Percentiles rank a stretch among this genome's conserved stretches.
These are phyloP conservation scores for Peromyscus californicus DNA, from an alignment of 2,113 vertebrate species.

Conservation along the genomic window DNA sequence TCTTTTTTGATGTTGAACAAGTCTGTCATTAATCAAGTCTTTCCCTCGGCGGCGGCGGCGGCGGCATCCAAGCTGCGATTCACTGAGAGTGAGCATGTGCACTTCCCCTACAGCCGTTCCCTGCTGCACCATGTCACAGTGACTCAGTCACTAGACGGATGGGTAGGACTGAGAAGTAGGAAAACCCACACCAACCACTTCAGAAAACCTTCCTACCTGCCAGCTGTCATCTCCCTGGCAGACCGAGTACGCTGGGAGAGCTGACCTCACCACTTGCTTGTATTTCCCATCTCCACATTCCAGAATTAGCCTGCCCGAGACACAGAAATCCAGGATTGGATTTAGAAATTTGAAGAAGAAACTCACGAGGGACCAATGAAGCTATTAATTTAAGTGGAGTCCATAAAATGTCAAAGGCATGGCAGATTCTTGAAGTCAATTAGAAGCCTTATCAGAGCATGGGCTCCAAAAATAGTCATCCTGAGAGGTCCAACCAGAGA, in stretches of 20 bases:
- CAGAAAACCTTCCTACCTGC: background rate
- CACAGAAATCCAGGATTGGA: slow-evolving; percentile 53
- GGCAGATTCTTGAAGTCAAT: slow-evolving; percentile 66
- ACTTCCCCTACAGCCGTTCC: background rate
- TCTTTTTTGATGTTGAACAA: slow-evolving; percentile 54
- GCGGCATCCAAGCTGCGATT: background rate
- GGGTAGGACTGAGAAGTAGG: background rate
- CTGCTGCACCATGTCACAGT: background rate
- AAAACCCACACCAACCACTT: background rate
- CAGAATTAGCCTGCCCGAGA: slow-evolving; percentile 39
- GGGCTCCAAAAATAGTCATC: slow-evolving; percentile 50
- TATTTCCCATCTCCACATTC: background rate
- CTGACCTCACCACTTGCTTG: background rate
- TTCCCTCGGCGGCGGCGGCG: slow-evolving; percentile 35
- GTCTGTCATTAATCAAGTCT: slow-evolving; percentile 50
- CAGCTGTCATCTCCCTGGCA: background rate
- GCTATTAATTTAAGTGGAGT: slow-evolving; percentile 58
- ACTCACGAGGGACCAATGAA: slow-evolving; percentile 57
- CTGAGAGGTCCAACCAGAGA: slow-evolving; percentile 19
- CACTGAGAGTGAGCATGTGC: background rate
- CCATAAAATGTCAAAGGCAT: slow-evolving; percentile 13
- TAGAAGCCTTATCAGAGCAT: slow-evolving; percentile 55
- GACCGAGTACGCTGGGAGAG: background rate
- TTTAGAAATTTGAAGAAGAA: slow-evolving; percentile 70
- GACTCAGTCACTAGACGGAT: slow-evolving; percentile 48